phyloP scores from a whole-genome alignment of 2,797 vertebrate species.

The Anguilla megastoma region DNA sequence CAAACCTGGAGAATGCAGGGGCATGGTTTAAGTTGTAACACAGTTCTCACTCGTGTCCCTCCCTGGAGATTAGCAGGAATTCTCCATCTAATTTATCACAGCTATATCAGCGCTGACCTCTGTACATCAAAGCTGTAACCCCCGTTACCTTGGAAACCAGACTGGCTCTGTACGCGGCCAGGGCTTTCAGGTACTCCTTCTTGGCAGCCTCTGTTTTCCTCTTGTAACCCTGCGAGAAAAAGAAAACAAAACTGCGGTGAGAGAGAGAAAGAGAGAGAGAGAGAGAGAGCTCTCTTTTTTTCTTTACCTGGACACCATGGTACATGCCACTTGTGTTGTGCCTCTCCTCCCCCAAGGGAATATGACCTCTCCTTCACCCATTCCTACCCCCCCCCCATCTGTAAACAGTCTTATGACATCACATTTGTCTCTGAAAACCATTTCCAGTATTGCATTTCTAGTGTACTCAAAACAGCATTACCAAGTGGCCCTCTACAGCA shows the following conservation, averaged over 20 bases:
- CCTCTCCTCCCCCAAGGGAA: neutral
- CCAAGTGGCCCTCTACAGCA: constrained; percentile 60
- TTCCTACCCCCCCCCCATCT: neutral
- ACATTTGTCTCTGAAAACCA: neutral
- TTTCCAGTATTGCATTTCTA: neutral
- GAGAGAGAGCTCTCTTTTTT: constrained; percentile 41
- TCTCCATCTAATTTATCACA: constrained; percentile 72
- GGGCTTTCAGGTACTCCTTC: constrained; percentile 99
- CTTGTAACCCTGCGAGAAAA: constrained; percentile 90
- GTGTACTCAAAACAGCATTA: constrained; percentile 58
- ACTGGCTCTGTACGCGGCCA: constrained; percentile 97
- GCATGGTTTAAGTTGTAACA: constrained; percentile 56
- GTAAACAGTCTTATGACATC: neutral
- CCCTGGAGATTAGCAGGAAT: constrained; percentile 59
- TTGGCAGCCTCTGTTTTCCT: constrained; percentile 99
- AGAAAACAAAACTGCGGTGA: constrained; percentile 60
- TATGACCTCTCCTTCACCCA: constrained; percentile 1
- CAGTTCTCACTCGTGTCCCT: constrained; percentile 50
- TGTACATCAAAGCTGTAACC: constrained; percentile 76
- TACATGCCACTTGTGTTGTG: neutral
- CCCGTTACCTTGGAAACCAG: constrained; percentile 96
- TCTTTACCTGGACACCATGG: neutral
- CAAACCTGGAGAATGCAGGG: constrained; percentile 45
- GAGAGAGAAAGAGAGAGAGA: constrained; percentile 49
- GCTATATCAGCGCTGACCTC: constrained; percentile 71